A percentile compares a stretch with the other conserved stretches of the same genome.
These are phyloP conservation scores for Cathartes aura DNA, from an alignment of 2,113 vertebrate species.

Conservation along the genomic window DNA sequence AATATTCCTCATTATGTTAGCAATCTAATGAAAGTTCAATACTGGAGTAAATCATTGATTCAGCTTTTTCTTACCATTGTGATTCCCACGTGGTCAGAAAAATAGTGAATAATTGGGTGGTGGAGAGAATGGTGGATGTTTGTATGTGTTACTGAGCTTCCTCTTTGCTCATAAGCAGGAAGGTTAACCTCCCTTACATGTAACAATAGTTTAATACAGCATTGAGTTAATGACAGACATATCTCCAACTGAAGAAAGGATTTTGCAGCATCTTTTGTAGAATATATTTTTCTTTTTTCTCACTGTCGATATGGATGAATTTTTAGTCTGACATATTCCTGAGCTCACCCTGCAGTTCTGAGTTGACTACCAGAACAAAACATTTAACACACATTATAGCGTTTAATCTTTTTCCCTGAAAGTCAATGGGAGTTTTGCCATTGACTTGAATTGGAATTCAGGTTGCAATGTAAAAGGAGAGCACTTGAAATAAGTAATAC, in stretches of 20 bases:
- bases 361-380: not conserved
- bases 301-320: not conserved
- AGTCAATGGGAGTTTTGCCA: not conserved
- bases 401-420: not conserved
- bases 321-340: not conserved
- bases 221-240: not conserved
- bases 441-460: not conserved
- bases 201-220: not conserved
- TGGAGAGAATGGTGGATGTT: not conserved
- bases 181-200: not conserved
- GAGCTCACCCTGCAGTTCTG: not conserved
- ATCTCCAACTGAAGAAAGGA: not conserved
- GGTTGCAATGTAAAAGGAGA: not conserved
- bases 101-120: not conserved
- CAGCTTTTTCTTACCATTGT: not conserved
- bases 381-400: not conserved
- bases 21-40: not conserved
- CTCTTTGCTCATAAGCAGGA: not conserved
- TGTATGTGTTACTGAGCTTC: not conserved
- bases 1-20: not conserved
- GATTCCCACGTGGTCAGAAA: not conserved
- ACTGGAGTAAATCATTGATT: not conserved
- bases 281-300: not conserved
- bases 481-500: not conserved
- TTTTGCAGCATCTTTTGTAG: not conserved